These are phyloP conservation scores for Acholoe squamosa DNA, from an alignment of 2,888 invertebrate species.

Conservation along the genomic window DNA sequence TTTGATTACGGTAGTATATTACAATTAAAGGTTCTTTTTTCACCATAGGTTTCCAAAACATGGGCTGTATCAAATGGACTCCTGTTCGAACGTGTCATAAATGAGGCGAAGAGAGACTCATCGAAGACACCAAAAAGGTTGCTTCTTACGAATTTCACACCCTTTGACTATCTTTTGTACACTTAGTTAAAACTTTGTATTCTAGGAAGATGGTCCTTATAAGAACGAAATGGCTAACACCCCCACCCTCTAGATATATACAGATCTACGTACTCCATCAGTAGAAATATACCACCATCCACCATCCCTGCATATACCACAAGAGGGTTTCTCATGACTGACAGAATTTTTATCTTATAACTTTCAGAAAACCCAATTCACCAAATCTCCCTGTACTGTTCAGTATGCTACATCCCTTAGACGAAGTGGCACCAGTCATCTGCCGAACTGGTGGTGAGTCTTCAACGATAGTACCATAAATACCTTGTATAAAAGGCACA, in stretches of 20 bases:
- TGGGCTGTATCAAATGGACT: constrained; percentile 94
- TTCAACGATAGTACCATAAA: no score
- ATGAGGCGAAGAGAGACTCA: constrained; percentile 63
- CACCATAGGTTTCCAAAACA: constrained; percentile 89
- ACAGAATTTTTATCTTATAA: constrained; percentile 10
- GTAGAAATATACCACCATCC: no score
- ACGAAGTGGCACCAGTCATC: constrained; percentile 93
- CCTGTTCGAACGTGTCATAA: constrained; percentile 87
- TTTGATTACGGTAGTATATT: no score
- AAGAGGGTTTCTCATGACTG: no score
- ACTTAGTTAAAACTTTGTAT: no score
- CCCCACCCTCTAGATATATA: no score
- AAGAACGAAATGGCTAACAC: no score
- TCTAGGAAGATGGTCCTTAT: no score
- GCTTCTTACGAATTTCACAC: background rate
- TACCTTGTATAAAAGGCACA: no score
- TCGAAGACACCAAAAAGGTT: constrained; percentile 67
- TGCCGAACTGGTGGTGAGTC: constrained; percentile 74
- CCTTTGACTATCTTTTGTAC: background rate
- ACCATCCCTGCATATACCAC: no score
- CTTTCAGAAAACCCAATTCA: constrained; percentile 62
- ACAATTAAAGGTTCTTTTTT: no score
- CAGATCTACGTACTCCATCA: no score
- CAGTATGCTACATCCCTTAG: constrained; percentile 93
- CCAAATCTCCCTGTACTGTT: constrained; percentile 89